Conservation (phyloP, 2,888 invertebrate species). For the Cerceris rybyensis region DNA sequence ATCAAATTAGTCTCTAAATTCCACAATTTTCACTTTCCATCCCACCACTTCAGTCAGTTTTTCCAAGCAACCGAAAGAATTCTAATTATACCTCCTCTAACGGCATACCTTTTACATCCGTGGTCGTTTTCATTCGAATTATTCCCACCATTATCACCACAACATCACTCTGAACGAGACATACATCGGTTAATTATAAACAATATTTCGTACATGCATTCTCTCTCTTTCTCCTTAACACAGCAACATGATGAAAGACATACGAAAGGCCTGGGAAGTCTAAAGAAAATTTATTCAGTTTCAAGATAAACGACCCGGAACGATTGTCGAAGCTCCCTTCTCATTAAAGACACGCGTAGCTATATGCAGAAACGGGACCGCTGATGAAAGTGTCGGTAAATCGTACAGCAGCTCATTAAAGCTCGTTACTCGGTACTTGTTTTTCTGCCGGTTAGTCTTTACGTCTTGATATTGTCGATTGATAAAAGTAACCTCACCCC, state of each 20-base stretch:
- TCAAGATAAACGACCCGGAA: constrained; percentile 4
- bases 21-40: no score
- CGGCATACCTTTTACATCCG: neutral
- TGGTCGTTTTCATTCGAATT: neutral
- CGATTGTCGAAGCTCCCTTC: neutral
- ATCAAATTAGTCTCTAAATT: no score
- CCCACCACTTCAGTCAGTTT: no score
- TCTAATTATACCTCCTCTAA: no score
- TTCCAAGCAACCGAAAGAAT: no score
- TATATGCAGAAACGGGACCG: constrained; percentile 2
- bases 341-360: neutral
- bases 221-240: no score
- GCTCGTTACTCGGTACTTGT: constrained; percentile 38
- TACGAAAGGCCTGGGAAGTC: neutral
- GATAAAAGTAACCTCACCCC: constrained; percentile 18
- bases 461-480: constrained; percentile 25
- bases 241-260: neutral
- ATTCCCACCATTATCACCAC: neutral
- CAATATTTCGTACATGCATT: neutral
- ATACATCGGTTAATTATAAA: neutral
- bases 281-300: neutral
- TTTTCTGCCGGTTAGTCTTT: constrained; percentile 23
- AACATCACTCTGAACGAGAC: neutral
- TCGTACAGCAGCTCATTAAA: constrained; percentile 37
- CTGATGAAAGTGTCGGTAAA: constrained; percentile 23